phyloP scores from a whole-genome alignment of 1,140 invertebrate species.

The Pectinophora gossypiella region DNA sequence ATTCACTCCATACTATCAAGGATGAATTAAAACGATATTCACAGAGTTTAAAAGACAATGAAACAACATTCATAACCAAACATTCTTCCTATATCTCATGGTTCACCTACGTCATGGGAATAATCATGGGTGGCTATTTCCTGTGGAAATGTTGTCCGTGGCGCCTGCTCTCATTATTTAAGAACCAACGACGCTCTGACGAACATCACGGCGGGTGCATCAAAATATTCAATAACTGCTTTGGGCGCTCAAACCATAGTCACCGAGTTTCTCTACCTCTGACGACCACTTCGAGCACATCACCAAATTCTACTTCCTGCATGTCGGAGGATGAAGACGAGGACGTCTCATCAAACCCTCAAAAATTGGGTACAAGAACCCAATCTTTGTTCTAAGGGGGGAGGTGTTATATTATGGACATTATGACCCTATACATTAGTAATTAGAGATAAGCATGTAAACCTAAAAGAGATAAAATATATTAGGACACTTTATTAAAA shows the following conservation, averaged over 20 bases:
- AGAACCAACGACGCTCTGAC: no score
- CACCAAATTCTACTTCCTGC: no score
- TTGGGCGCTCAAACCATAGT: slow-evolving; percentile 4
- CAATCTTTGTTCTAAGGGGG: slow-evolving; percentile 23
- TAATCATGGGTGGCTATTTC: not conserved
- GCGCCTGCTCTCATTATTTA: no score
- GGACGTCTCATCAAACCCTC: not conserved
- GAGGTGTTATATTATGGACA: slow-evolving; percentile 23
- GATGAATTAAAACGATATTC: slow-evolving; percentile 8
- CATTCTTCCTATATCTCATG: not conserved
- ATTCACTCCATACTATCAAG: slow-evolving; percentile 9
- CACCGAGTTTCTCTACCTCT: not conserved
- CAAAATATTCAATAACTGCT: slow-evolving; percentile 17
- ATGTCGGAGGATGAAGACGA: slow-evolving; percentile 13
- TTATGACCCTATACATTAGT: no score
- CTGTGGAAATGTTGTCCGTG: not conserved
- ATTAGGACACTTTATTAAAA: no score
- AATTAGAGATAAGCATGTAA: no score
- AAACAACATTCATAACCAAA: not conserved
- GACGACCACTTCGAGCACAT: not conserved
- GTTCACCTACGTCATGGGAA: not conserved
- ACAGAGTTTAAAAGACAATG: slow-evolving; percentile 1
- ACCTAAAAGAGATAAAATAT: no score
- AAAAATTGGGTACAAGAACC: slow-evolving; percentile 14
- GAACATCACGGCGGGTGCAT: slow-evolving; percentile 7